A percentile compares a stretch with the other conserved stretches of the same genome.
Evolutionary conservation across 2,797 vertebrate species (phyloP).

Genomic region (Miopithecus talapoin): DNA sequence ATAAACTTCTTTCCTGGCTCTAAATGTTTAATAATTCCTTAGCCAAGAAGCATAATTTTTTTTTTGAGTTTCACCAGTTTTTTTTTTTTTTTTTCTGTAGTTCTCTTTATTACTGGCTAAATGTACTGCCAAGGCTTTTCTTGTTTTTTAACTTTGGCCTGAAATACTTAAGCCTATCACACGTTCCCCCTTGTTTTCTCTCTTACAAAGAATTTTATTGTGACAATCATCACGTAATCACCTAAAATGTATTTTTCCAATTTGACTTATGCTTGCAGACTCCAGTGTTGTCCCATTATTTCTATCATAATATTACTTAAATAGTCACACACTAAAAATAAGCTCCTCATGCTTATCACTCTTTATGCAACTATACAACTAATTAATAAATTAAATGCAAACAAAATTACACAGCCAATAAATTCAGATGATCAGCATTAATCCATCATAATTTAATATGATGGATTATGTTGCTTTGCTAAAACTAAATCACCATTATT

Average conservation of each 20-base stretch:
- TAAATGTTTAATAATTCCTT: constrained; percentile 63
- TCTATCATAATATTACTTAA: constrained; percentile 51
- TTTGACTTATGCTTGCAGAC: constrained; percentile 18
- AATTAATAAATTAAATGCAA: constrained; percentile 56
- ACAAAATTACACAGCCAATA: constrained; percentile 15
- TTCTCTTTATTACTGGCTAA: constrained; percentile 54
- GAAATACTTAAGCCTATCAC: constrained; percentile 45
- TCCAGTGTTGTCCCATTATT: constrained; percentile 1
- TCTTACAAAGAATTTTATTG: constrained; percentile 27
- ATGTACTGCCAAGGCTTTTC: constrained; percentile 34
- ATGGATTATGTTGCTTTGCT: constrained; percentile 34
- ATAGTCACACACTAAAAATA: constrained; percentile 56
- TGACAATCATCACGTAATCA: constrained; percentile 37
- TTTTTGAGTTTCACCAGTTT: constrained; percentile 41
- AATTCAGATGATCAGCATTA: constrained; percentile 49
- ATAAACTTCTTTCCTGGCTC: constrained; percentile 56
- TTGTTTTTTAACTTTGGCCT: constrained; percentile 55
- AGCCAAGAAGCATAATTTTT: constrained; percentile 34
- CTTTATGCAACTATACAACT: constrained; percentile 1
- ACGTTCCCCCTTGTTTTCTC: neutral
- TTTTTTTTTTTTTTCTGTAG: constrained; percentile 31
- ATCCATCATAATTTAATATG: neutral
- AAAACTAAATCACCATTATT: constrained; percentile 37
- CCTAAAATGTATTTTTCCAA: constrained; percentile 33
- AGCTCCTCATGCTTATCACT: constrained; percentile 4